Evolutionary conservation across 2,888 invertebrate genomes (phyloP), one percentile per base, ranked within the genome.

Genomic region (Cistogaster globosa): DNA sequence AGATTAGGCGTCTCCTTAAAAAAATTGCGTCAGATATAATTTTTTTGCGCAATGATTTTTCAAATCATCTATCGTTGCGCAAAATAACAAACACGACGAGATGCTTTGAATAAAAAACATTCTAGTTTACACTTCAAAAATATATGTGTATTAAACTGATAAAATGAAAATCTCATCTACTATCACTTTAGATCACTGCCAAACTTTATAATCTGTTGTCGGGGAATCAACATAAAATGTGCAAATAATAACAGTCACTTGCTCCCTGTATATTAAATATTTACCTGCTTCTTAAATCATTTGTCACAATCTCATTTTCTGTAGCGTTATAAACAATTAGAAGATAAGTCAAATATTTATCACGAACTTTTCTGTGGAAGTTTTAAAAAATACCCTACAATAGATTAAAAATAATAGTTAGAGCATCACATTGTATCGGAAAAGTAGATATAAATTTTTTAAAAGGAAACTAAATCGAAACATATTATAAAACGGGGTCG

Each of bases 321-420:
- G 55, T 14, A 16, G 20, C 45, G 42, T 55, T 55, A 71, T 16
- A 42, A 63, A 71, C 62, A 32, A 18, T 60, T 38, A 77, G 53
- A 69, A 63, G 20, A 53, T 60, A 16, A 53, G 51, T 58, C 51
- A 77, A 60, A 68, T n/a, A 38, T 77, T 68, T 60, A 68, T 60
- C 51, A 68, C 55, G 60, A 22, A 45, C 42, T 18, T 22, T 48
- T 48, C 63, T 67, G 67, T 58, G 2, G 57, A 12, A 51, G 8
- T 48, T 76, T 16, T 1, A 42, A 42, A n/a, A 42, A 16, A 36
- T 45, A 68, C 67, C 38, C 60, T 77, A 77, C 77, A 60, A 45
- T 11, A 38, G 1, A 6, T 32, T 8, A 32, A 6, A 6, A 7
- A 7, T 32, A 5, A 32, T 32, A 32, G 32, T 32, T 32, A 32